Conservation (phyloP, 2,797 vertebrate species). For the Adelosebastes latens region DNA sequence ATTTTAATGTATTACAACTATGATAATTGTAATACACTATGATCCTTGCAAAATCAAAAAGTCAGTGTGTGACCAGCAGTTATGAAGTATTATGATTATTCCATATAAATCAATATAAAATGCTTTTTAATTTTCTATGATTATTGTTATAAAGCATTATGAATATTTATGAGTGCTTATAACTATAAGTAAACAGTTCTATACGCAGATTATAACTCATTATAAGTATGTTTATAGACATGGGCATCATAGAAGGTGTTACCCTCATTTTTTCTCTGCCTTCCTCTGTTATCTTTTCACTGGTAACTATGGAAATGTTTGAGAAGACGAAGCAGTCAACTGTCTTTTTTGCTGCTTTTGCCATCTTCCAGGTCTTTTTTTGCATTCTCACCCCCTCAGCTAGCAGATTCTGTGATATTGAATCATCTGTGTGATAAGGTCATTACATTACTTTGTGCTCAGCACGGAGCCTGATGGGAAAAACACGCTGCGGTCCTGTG, state of each 20-base stretch:
- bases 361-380: slow-evolving; percentile 6
- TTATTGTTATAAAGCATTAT: neutral
- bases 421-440: slow-evolving; percentile 30
- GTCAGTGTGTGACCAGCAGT: neutral
- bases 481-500: neutral
- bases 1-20: neutral
- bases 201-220: neutral
- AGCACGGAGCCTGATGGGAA: neutral
- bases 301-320: slow-evolving; percentile 53
- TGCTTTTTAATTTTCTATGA: neutral
- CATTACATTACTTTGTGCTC: neutral
- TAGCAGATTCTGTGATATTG: slow-evolving; percentile 27
- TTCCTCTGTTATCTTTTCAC: slow-evolving; percentile 3
- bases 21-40: neutral
- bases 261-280: neutral
- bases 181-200: neutral
- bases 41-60: neutral
- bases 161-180: neutral
- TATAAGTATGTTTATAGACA: neutral
- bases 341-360: slow-evolving; percentile 12
- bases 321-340: neutral
- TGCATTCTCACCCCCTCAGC: slow-evolving; percentile 38
- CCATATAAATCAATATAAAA: neutral
- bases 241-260: neutral
- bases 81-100: neutral